phyloP scores from a whole-genome alignment of 92 coral and sea anemone genomes.

The Porites lobata region DNA sequence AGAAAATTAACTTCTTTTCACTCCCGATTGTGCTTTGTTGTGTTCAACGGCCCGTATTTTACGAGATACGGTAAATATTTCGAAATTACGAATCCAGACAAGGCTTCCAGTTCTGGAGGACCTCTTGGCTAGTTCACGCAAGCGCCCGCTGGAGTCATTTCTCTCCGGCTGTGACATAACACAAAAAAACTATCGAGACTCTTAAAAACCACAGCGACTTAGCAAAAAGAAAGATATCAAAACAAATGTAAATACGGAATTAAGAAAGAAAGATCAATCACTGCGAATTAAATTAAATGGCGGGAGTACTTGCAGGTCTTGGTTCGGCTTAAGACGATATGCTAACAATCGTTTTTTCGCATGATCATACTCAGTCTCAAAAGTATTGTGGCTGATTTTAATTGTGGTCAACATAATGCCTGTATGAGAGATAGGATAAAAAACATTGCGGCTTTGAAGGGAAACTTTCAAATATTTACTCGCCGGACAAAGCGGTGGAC shows the following conservation, averaged over 20 bases:
- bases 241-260: constrained; percentile 5
- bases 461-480: constrained; percentile 36
- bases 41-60: background rate
- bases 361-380: constrained; percentile 1
- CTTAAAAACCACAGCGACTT: constrained; percentile 17
- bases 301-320: background rate
- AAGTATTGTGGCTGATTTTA: background rate
- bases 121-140: background rate
- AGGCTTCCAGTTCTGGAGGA: background rate
- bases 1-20: background rate
- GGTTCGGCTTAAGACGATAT: background rate
- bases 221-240: constrained; percentile 3
- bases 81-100: constrained; percentile 30
- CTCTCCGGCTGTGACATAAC: constrained; percentile 31
- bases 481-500: constrained; percentile 17
- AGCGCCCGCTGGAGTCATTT: constrained; percentile 30
- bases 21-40: background rate
- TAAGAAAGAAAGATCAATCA: background rate
- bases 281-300: background rate
- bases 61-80: background rate
- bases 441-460: constrained; percentile 2
- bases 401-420: background rate
- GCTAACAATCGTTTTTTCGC: constrained; percentile 1
- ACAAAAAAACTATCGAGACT: constrained; percentile 20
- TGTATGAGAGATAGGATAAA: constrained; percentile 3